Evolutionary conservation across 2,113 vertebrate genomes (phyloP).

Genomic region (Pungitius pungitius): DNA sequence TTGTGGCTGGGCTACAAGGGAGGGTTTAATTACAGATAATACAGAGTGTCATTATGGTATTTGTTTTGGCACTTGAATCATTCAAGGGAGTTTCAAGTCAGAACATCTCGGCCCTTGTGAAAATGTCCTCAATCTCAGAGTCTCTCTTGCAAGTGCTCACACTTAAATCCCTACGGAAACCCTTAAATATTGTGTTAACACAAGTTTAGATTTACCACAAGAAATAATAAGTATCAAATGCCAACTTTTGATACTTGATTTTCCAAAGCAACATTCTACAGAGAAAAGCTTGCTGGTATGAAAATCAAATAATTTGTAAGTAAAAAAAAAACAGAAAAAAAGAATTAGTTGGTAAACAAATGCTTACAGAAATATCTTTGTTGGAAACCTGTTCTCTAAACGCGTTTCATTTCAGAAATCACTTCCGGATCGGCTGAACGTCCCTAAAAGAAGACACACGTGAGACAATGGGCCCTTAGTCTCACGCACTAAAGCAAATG

Average conservation of each 20-base stretch:
- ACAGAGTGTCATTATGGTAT: not conserved
- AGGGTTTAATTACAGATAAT: not conserved
- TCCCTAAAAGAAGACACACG: conserved; percentile 46
- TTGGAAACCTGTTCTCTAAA: not conserved
- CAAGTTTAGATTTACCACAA: not conserved
- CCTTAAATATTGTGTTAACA: not conserved
- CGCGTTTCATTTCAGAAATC: not conserved
- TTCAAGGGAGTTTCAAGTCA: not conserved
- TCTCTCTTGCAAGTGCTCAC: not conserved
- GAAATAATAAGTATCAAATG: not conserved
- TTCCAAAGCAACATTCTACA: not conserved
- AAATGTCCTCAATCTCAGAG: not conserved
- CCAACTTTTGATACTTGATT: not conserved
- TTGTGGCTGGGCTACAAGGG: not conserved
- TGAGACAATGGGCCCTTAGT: conserved; percentile 57
- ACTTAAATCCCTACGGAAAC: not conserved
- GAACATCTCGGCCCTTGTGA: not conserved
- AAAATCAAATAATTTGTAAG: not conserved
- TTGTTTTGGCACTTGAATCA: not conserved
- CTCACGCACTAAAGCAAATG: conserved; percentile 51
- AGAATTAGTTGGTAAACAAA: too few relatives aligned
- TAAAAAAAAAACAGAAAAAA: not conserved
- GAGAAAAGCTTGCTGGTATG: not conserved
- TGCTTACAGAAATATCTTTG: too few relatives aligned
- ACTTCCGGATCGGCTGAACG: conserved; percentile 15